phyloP scores from a whole-genome alignment of 2,113 vertebrate species.

The Jaculus jaculus region DNA sequence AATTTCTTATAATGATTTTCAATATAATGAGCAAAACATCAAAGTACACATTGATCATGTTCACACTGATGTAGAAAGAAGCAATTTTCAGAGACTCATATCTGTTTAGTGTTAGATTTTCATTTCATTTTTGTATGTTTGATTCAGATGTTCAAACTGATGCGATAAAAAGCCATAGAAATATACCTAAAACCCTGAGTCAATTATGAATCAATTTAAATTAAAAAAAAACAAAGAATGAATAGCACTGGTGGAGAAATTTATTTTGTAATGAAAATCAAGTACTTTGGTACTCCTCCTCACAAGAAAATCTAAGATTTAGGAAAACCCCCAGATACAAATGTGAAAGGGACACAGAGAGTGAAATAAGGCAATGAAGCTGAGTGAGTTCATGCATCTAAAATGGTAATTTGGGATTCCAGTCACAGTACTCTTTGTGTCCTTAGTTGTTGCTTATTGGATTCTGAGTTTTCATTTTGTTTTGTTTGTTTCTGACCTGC shows the following conservation, averaged over 20 bases:
- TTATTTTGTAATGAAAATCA: slow-evolving; percentile 20
- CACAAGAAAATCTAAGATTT: neutral
- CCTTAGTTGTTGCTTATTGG: neutral
- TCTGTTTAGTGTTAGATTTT: neutral
- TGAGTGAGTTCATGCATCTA: neutral
- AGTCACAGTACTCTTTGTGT: neutral
- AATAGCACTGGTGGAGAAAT: neutral
- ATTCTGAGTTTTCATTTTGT: too few species aligned
- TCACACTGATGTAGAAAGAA: neutral
- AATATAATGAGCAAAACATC: neutral
- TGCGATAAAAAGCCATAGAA: neutral
- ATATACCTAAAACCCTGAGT: neutral
- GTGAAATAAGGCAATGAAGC: neutral
- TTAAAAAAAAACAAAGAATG: neutral
- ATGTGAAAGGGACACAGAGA: neutral
- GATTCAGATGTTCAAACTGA: neutral
- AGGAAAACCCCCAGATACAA: neutral
- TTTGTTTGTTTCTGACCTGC: neutral
- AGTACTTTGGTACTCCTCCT: neutral
- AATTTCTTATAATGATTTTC: neutral
- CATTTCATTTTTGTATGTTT: neutral
- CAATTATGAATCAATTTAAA: neutral
- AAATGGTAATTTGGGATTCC: neutral
- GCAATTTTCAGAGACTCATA: neutral
- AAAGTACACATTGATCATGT: neutral